Conservation (phyloP, 2,888 invertebrate genomes). For the Nycteola revayana region DNA sequence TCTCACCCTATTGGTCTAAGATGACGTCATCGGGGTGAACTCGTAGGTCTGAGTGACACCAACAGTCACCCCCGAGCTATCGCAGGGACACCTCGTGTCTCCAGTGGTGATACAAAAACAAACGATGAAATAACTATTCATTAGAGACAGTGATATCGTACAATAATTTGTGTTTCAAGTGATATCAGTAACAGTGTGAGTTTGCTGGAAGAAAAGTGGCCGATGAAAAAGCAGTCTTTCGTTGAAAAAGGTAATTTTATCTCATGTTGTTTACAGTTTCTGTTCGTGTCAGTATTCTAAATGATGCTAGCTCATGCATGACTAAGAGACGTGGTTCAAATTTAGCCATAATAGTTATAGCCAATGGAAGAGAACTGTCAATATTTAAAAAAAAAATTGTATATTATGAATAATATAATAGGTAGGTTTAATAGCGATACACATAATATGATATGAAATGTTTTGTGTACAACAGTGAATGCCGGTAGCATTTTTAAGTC, state of each 20-base stretch:
- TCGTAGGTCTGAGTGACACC: slow-evolving; percentile 70
- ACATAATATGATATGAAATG: too few relatives aligned
- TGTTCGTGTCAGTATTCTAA: slow-evolving; percentile 51
- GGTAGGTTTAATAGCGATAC: too few relatives aligned
- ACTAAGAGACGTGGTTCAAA: slow-evolving; percentile 37
- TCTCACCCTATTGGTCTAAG: slow-evolving; percentile 75
- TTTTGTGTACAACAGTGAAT: too few relatives aligned
- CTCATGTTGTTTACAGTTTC: slow-evolving; percentile 58
- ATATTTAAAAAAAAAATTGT: too few relatives aligned
- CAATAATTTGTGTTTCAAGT: slow-evolving; percentile 42
- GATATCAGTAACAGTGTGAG: slow-evolving; percentile 33
- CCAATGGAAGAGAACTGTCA: too few relatives aligned
- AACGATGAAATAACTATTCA: slow-evolving; percentile 47
- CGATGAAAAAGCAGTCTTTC: slow-evolving; percentile 14
- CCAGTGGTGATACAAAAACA: slow-evolving; percentile 57
- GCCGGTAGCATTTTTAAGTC: too few relatives aligned
- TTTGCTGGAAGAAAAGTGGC: slow-evolving; percentile 7
- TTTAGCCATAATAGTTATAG: too few relatives aligned
- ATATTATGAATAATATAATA: too few relatives aligned
- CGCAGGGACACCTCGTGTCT: slow-evolving; percentile 57
- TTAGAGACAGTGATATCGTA: slow-evolving; percentile 42
- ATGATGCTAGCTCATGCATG: slow-evolving; percentile 55
- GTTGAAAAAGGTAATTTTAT: slow-evolving; percentile 41
- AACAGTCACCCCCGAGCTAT: slow-evolving; percentile 76
- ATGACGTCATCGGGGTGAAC: slow-evolving; percentile 81